These are phyloP conservation scores for Emmelina monodactyla DNA, from an alignment of 2,888 invertebrate genomes.

Conservation along the genomic window DNA sequence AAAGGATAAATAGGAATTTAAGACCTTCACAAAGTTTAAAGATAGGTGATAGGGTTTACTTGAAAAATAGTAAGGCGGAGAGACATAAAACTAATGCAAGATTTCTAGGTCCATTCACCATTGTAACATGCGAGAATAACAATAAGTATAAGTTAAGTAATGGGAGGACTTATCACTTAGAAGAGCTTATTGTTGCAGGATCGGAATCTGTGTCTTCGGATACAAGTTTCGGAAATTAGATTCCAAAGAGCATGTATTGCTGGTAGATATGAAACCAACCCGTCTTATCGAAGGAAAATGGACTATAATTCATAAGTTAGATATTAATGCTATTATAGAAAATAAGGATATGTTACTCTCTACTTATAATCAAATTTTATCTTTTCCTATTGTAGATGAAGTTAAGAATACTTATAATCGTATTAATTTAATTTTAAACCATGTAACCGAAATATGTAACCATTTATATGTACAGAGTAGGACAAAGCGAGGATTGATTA, in stretches of 20 bases:
- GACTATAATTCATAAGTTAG: conserved; percentile 6
- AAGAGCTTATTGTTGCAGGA: conserved; percentile 12
- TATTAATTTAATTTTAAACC: conserved; percentile 10
- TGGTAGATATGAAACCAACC: conserved; percentile 6
- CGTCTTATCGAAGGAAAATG: conserved; percentile 3
- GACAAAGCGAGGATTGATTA: conserved; percentile 5
- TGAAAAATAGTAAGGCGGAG: conserved; percentile 12
- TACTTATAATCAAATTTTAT: not conserved
- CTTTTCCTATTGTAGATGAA: conserved; percentile 1
- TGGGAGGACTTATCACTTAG: conserved; percentile 10
- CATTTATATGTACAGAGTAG: conserved; percentile 9
- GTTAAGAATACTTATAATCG: conserved; percentile 6
- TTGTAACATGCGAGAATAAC: not conserved
- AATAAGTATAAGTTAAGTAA: conserved; percentile 13
- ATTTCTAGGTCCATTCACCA: not conserved
- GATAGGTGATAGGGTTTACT: conserved; percentile 5
- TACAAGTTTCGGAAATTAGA: conserved; percentile 7
- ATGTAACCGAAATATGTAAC: conserved; percentile 9
- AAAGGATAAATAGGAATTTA: not conserved
- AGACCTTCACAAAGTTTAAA: not conserved
- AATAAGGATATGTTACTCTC: not conserved
- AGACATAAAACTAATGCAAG: not conserved
- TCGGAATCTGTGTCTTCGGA: conserved; percentile 5
- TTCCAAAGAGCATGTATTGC: conserved; percentile 7
- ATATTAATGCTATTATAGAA: conserved; percentile 1